Conservation (phyloP, 2,113 vertebrate genomes). For the Eptesicus fuscus region DNA sequence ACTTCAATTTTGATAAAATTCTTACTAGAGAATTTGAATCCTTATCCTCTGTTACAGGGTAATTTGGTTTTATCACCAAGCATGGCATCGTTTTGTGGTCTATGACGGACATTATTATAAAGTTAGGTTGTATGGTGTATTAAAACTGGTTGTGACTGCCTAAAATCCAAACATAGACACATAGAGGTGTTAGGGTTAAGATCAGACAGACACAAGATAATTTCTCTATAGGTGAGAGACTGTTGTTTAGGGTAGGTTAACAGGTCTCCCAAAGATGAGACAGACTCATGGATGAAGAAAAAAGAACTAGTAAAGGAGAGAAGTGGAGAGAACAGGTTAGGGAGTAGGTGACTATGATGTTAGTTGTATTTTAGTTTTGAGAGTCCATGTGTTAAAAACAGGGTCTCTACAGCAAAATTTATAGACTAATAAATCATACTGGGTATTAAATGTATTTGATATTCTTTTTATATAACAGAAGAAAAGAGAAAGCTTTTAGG, state of each 20-base stretch:
- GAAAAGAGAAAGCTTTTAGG: background rate
- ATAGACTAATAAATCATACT: background rate
- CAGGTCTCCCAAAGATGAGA: background rate
- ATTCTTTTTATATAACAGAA: constrained; percentile 20
- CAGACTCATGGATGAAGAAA: background rate
- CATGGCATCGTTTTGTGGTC: background rate
- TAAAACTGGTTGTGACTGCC: constrained; percentile 2
- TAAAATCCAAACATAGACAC: background rate
- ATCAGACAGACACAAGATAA: background rate
- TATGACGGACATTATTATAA: background rate
- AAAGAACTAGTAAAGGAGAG: background rate
- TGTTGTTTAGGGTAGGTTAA: background rate
- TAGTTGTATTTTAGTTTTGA: constrained; percentile 29
- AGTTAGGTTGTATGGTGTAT: background rate
- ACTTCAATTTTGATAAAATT: constrained; percentile 14
- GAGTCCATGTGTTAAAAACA: background rate
- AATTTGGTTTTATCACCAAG: background rate
- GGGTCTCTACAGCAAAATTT: background rate
- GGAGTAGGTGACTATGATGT: background rate
- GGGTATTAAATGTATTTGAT: background rate
- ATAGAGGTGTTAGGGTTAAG: background rate
- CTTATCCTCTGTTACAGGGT: background rate
- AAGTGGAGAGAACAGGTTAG: background rate
- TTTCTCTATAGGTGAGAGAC: background rate
- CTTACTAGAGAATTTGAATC: constrained; percentile 6